Base-by-base conservation (phyloP, 2,113 vertebrate species). In the Lophura nycthemera region DNA sequence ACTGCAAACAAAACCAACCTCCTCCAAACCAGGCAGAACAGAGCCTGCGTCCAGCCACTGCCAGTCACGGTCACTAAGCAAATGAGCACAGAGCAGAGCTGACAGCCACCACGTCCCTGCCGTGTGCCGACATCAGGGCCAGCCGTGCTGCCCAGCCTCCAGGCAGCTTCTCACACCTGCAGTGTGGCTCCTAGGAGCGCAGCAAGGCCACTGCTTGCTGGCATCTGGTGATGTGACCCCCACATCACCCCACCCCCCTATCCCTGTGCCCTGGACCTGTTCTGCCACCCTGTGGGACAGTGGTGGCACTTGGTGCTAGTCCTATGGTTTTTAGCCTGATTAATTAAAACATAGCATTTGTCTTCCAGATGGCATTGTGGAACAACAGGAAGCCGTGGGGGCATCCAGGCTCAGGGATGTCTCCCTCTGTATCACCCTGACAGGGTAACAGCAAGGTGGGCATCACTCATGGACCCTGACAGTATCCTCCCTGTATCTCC, bases 81-180 rank as follows among this genome's bases (percentile, higher is more conserved):
- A 64, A 76, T 2, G 66, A 88, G 86, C 1, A 0, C 36, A 90
- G 87, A 96, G 85, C 30, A 4, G 89, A 43, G 93, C 66, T 96
- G 95, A 94, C 94, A 96, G 57, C 14, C 76, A 5, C n/a, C 83
- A 30, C 69, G 70, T 93, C 92, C 73, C 60, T 0, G 19, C 1
- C 10, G 81, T 57, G 59, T 52, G 7, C 59, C 22, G 47, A 65
- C 71, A 43, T 32, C 11, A 73, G 57, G 78, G 65, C 87, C 11
- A 0, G 42, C 50, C 83, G 61, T 5, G 0, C 64, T 77, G 40
- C 45, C 38, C 85, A 69, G 72, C 88, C 47, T 90, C 60, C 82
- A 73, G 74, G 67, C 89, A 84, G 92, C 87, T 95, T 83, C 95
- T 96, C 90, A 94, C 90, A 89, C 93, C 6, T 0, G 45, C 70